Conservation (phyloP, 2,113 vertebrate species). For the Pogona vitticeps region DNA sequence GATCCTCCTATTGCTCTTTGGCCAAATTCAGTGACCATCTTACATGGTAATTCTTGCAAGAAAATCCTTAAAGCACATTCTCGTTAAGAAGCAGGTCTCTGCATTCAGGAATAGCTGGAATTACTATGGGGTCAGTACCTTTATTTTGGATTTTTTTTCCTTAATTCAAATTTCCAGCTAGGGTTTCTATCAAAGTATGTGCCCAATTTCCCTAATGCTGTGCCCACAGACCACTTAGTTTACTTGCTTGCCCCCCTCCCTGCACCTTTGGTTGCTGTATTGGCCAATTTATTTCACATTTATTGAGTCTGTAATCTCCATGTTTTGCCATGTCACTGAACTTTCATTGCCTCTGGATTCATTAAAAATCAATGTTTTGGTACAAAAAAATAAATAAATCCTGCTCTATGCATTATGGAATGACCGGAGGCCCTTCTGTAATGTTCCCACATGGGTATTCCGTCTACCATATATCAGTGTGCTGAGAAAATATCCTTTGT, state of each 20-base stretch:
- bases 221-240: neutral
- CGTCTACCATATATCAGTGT: slow-evolving; percentile 63
- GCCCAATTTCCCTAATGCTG: neutral
- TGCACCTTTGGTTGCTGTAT: slow-evolving; percentile 12
- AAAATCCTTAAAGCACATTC: neutral
- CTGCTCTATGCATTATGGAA: slow-evolving; percentile 43
- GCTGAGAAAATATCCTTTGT: slow-evolving; percentile 70
- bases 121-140: too few relatives aligned
- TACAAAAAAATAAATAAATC: slow-evolving; percentile 43
- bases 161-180: neutral
- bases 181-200: neutral
- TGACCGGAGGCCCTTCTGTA: slow-evolving; percentile 62
- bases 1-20: neutral
- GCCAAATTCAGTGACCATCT: neutral
- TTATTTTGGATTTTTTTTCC: neutral
- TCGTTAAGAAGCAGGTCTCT: neutral
- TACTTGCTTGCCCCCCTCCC: neutral
- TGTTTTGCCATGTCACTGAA: slow-evolving; percentile 64
- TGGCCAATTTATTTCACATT: slow-evolving; percentile 37
- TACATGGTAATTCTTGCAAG: too few relatives aligned
- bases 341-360: slow-evolving; percentile 60
- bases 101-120: neutral
- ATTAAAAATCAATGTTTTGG: slow-evolving; percentile 68
- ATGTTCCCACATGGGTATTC: slow-evolving; percentile 64
- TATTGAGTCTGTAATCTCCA: slow-evolving; percentile 47